Conservation (phyloP, 2,888 invertebrate genomes). For the Beris chalybata region DNA sequence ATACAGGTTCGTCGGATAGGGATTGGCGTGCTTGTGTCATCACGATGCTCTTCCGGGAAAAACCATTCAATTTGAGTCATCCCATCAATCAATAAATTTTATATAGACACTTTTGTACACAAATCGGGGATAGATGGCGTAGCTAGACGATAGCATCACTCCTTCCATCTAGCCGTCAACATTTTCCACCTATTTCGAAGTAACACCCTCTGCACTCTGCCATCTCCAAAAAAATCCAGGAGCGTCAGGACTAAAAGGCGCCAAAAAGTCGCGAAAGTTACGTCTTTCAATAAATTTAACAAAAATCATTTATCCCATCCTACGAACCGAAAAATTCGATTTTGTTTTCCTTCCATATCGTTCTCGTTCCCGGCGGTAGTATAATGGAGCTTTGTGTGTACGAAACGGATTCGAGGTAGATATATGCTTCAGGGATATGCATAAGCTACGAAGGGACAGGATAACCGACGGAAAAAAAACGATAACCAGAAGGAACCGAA, state of each 20-base stretch:
- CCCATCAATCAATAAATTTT: constrained; percentile 23
- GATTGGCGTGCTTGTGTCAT: neutral
- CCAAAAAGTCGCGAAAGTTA: constrained; percentile 41
- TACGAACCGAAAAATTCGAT: constrained; percentile 37
- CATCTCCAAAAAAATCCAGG: constrained; percentile 19
- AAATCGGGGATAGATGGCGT: neutral
- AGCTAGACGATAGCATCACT: neutral
- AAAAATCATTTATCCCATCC: constrained; percentile 39
- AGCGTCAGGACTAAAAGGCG: constrained; percentile 33
- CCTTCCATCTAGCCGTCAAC: constrained; percentile 15
- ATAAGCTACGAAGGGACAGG: constrained; percentile 30
- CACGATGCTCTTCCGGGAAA: constrained; percentile 16
- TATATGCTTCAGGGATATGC: constrained; percentile 34
- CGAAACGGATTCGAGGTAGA: constrained; percentile 30
- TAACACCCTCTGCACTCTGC: constrained; percentile 1
- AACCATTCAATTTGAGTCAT: constrained; percentile 29
- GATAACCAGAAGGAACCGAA: constrained; percentile 16
- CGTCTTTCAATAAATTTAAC: constrained; percentile 41
- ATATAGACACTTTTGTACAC: constrained; percentile 20
- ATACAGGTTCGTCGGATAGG: too few species aligned
- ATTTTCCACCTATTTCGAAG: constrained; percentile 9
- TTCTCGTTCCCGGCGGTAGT: constrained; percentile 12
- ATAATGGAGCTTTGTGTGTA: constrained; percentile 16
- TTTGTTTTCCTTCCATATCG: constrained; percentile 38
- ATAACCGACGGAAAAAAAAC: constrained; percentile 22